Base-by-base conservation (phyloP, 2,888 invertebrate genomes). In the Apodemia duryi region DNA sequence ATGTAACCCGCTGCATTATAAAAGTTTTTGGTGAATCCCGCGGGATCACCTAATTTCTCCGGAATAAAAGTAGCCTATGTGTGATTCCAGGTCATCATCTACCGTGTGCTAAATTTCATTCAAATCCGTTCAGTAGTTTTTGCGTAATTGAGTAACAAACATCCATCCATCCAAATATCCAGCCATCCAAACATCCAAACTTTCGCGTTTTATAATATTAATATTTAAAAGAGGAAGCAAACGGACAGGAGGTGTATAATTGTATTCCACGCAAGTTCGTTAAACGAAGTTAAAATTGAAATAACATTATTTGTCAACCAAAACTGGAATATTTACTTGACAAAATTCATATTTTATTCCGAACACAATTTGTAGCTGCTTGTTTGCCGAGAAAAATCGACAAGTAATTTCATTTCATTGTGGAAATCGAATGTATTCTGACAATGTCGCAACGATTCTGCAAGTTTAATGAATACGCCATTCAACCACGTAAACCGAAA, bases 401-500 rank as follows among this genome's bases (percentile, higher is more conserved):
- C 79, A 81, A 83, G 82, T 78, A 73, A 77, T 74, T 78, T 74
- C 75, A 76, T 72, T 71, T 73, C 67, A 70, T 71, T 79, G 77
- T 78, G 83, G 80, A 82, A 82, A 80, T 82, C 64, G 66, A 67
- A 67, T 78, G 80, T 81, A 81, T 72, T 72, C 77, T 76, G 72
- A 79, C 76, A 80, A 67, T 71, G 72, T 71, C 71, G 72, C 79
- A 74, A 74, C 75, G 80, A 76, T 74, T 79, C 75, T 75, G 74
- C 74, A 78, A 77, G 78, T 85, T 84, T 86, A 89, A 90, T 88
- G 86, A 91, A 86, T 85, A 82, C 81, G 83, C 80, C 81, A 88
- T 83, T 86, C 83, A 81, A 83, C 82, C 84, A 81, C 82, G 86
- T 80, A 89, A 91, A 90, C 89, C 90, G 85, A 83, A 82, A 88